phyloP scores from a whole-genome alignment of 2,888 invertebrate species.

The Margaritifera margaritifera region DNA sequence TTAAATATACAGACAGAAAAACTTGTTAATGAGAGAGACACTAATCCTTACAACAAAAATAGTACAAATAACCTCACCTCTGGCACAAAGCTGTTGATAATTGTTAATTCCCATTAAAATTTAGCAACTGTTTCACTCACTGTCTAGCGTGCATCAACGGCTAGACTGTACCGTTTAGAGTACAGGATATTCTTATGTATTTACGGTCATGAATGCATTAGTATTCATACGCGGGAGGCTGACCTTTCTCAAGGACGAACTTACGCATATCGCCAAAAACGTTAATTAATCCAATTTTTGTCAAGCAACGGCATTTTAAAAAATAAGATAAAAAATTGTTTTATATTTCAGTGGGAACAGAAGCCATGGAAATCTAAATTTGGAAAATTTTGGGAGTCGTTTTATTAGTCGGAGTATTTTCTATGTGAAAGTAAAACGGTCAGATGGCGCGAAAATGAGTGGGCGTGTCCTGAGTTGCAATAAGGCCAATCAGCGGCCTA shows the following conservation, averaged over 20 bases:
- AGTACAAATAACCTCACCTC: conserved; percentile 16
- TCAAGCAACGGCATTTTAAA: not conserved
- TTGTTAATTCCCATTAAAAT: conserved; percentile 25
- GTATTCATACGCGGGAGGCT: conserved; percentile 43
- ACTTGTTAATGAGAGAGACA: conserved; percentile 7
- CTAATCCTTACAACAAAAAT: conserved; percentile 2
- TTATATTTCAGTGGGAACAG: no score
- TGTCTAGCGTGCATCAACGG: conserved; percentile 17
- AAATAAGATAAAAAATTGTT: not conserved
- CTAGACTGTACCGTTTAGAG: conserved; percentile 28
- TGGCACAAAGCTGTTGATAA: conserved; percentile 10
- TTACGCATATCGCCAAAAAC: conserved; percentile 26
- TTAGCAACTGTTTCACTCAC: conserved; percentile 14
- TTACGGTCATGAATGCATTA: conserved; percentile 39
- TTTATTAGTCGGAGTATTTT: not conserved
- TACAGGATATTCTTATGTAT: conserved; percentile 27
- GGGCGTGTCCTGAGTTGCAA: conserved; percentile 6
- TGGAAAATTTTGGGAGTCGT: no score
- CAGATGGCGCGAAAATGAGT: conserved; percentile 10
- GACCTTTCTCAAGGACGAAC: conserved; percentile 41
- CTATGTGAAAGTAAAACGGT: not conserved
- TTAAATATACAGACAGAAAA: conserved; percentile 18
- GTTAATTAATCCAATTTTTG: not conserved
- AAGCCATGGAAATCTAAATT: no score
- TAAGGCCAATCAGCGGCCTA: not conserved